A percentile compares a stretch with the other conserved stretches of the same genome.
phyloP scores from a whole-genome alignment of 2,113 vertebrate species.

The Nipponia nippon region DNA sequence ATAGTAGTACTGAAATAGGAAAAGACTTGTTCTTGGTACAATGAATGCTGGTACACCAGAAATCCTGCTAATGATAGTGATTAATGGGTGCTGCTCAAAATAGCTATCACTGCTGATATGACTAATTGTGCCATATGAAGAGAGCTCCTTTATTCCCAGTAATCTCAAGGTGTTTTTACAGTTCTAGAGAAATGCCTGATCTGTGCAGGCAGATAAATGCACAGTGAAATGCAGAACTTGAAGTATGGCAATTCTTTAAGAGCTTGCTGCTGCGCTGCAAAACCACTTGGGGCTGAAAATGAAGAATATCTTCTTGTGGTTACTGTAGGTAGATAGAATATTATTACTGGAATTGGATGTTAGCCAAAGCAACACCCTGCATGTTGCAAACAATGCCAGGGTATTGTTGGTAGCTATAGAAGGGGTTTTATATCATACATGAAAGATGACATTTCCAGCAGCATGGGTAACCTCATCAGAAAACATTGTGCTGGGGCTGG shows the following conservation, averaged over 20 bases:
- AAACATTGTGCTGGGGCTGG: not conserved
- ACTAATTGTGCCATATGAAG: conserved; percentile 23
- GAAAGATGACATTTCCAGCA: conserved; percentile 58
- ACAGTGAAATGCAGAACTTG: not conserved
- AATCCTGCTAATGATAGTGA: conserved; percentile 55
- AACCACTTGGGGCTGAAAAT: not conserved
- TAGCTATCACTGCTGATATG: conserved; percentile 17
- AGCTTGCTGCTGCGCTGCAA: not conserved
- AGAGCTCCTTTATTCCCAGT: not conserved
- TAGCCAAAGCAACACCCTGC: conserved; percentile 6
- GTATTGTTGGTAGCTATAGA: conserved; percentile 39
- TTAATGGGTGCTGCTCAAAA: conserved; percentile 46
- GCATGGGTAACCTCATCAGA: not conserved
- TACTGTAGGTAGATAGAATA: conserved; percentile 28
- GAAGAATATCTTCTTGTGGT: not conserved
- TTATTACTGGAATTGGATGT: not conserved
- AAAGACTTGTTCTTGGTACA: conserved; percentile 29
- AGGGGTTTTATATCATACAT: conserved; percentile 22
- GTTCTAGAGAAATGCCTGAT: not conserved
- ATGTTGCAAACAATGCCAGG: not conserved
- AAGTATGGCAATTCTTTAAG: not conserved
- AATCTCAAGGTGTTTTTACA: conserved; percentile 13
- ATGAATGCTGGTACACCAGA: conserved; percentile 35
- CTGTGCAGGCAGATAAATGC: not conserved
- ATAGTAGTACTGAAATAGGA: conserved; percentile 8